phyloP scores from a whole-genome alignment of 2,113 vertebrate species.

The Phalacrocorax carbo region DNA sequence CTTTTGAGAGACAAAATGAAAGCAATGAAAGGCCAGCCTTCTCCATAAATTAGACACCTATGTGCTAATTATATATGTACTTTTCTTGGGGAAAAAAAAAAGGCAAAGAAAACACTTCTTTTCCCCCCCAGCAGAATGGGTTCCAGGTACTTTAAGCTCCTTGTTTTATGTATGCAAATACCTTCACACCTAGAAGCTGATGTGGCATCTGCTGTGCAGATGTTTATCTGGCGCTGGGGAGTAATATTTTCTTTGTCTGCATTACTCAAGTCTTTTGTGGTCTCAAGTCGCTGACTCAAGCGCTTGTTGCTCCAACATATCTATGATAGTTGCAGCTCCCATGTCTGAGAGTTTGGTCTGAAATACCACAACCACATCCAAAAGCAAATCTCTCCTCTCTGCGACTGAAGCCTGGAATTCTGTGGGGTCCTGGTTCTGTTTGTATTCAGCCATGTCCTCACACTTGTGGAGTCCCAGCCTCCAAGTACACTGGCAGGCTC shows the following conservation, averaged over 20 bases:
- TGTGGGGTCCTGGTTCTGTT: not conserved
- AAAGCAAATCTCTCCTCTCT: not conserved
- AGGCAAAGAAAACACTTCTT: not conserved
- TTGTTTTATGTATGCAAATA: not conserved
- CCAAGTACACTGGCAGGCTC: not conserved
- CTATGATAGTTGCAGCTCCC: not conserved
- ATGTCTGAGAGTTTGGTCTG: not conserved
- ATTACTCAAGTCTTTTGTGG: not conserved
- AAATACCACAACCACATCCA: not conserved
- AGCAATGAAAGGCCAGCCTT: not conserved
- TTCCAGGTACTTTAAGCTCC: not conserved
- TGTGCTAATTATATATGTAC: not conserved
- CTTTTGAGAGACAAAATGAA: not conserved
- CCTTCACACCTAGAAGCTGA: not conserved
- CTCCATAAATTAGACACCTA: not conserved
- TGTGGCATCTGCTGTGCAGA: constrained; percentile 16
- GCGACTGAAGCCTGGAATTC: not conserved
- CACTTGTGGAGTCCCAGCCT: not conserved
- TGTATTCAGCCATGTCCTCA: not conserved
- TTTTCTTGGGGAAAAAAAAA: not conserved
- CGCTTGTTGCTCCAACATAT: not conserved
- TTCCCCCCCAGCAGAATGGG: not conserved
- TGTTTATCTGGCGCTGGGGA: constrained; percentile 13
- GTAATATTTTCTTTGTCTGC: not conserved
- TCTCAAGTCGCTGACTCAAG: not conserved